A percentile compares a stretch with the other conserved stretches of the same genome.
phyloP scores from a whole-genome alignment of 2,888 invertebrate species.

The Subacronicta megacephala region DNA sequence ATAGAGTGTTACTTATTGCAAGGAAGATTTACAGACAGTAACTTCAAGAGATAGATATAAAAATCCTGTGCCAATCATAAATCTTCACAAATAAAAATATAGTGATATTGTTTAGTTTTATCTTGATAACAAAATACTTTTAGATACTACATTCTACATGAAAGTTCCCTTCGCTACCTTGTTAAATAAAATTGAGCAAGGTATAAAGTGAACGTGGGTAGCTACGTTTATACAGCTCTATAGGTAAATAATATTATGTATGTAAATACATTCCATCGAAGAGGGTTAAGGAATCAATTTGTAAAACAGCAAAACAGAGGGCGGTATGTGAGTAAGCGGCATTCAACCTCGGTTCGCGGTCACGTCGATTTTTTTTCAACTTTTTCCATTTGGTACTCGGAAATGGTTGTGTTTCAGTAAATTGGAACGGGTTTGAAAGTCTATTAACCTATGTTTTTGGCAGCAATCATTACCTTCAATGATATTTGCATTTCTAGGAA shows the following conservation, averaged over 20 bases:
- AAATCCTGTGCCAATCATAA: no score
- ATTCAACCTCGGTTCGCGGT: constrained; percentile 28
- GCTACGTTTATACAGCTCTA: constrained; percentile 40
- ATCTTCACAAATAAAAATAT: no score
- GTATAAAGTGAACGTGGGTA: constrained; percentile 36
- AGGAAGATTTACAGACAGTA: no score
- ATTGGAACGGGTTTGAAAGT: constrained; percentile 40
- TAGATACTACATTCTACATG: constrained; percentile 16
- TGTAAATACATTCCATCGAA: constrained; percentile 52
- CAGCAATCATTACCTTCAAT: constrained; percentile 1
- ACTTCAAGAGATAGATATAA: no score
- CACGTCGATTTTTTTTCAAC: constrained; percentile 43
- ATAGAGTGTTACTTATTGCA: no score
- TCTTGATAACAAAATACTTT: neutral
- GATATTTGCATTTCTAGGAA: constrained; percentile 1
- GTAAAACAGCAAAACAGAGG: constrained; percentile 43
- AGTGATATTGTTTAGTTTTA: no score
- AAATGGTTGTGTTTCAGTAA: constrained; percentile 42
- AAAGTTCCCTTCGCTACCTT: constrained; percentile 34
- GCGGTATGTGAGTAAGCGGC: constrained; percentile 33
- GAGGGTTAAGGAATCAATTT: constrained; percentile 53
- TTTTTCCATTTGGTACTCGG: constrained; percentile 42
- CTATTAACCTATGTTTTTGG: constrained; percentile 38
- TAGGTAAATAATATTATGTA: constrained; percentile 52
- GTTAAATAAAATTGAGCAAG: constrained; percentile 52